Evolutionary conservation across 2,888 invertebrate species (phyloP).

Genomic region (Linyphia triangularis): DNA sequence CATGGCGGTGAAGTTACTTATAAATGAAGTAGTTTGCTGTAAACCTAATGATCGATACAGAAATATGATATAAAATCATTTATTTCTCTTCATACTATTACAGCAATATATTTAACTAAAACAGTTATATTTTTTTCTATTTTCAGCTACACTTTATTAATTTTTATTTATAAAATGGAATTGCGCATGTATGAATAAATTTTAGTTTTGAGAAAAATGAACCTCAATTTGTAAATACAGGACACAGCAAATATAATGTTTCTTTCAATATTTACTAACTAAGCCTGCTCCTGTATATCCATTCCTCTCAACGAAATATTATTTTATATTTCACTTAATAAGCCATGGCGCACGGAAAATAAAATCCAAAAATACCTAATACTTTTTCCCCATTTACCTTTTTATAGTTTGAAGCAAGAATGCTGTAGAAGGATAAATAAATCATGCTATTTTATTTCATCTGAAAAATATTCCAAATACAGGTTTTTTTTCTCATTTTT

Average conservation of each 20-base stretch:
- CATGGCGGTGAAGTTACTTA: no score
- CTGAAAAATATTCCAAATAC: background rate
- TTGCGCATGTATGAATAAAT: no score
- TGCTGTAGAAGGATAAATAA: background rate
- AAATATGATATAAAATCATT: no score
- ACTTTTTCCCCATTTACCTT: background rate
- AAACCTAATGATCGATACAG: no score
- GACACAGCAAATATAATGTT: no score
- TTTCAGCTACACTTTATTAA: no score
- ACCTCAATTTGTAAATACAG: background rate
- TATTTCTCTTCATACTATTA: no score
- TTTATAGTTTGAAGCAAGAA: constrained; percentile 1
- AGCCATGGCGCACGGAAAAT: background rate
- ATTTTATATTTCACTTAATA: constrained; percentile 2
- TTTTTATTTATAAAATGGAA: no score
- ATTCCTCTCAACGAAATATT: background rate
- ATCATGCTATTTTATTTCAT: constrained; percentile 3
- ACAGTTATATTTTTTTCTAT: no score
- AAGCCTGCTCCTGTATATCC: background rate
- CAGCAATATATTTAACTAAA: no score
- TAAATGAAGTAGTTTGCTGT: no score
- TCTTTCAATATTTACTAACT: background rate
- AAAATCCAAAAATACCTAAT: background rate
- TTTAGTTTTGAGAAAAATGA: background rate
- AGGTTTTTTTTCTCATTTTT: background rate